These are phyloP conservation scores for Sisor rabdophorus DNA, from an alignment of 2,113 vertebrate species.

Conservation along the genomic window DNA sequence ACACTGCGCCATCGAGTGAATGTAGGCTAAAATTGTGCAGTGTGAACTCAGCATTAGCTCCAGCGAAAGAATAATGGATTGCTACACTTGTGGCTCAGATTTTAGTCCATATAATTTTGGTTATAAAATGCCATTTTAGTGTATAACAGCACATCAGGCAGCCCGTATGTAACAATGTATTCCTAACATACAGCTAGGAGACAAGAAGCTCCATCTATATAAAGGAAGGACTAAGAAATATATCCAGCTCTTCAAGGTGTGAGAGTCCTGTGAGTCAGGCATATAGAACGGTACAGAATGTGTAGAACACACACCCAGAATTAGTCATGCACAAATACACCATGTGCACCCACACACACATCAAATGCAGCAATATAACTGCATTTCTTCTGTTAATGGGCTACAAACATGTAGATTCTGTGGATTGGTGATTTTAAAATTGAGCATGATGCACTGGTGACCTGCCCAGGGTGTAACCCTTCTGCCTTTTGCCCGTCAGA, in stretches of 20 bases:
- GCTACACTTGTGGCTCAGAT: too few species aligned
- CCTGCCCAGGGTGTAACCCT: too few species aligned
- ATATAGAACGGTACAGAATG: slow-evolving; percentile 7
- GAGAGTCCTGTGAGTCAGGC: slow-evolving; percentile 39
- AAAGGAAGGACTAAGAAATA: slow-evolving; percentile 19
- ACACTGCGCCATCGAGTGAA: too few species aligned
- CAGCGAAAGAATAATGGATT: too few species aligned
- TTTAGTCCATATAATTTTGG: too few species aligned
- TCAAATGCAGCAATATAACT: neutral
- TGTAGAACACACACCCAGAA: neutral
- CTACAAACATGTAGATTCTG: too few species aligned
- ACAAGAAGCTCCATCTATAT: slow-evolving; percentile 11
- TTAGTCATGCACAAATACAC: slow-evolving; percentile 19
- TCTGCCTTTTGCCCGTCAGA: too few species aligned
- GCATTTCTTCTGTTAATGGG: neutral
- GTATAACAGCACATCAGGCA: neutral
- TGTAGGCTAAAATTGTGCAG: too few species aligned
- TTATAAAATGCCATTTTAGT: neutral
- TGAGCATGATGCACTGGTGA: too few species aligned
- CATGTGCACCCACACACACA: slow-evolving; percentile 12
- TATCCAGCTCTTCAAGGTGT: slow-evolving; percentile 14
- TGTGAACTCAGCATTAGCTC: too few species aligned
- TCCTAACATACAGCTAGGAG: neutral
- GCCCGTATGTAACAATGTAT: neutral
- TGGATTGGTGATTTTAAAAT: too few species aligned